These are phyloP conservation scores for Centropristis striata DNA, from an alignment of 2,113 vertebrate genomes.

Conservation along the genomic window DNA sequence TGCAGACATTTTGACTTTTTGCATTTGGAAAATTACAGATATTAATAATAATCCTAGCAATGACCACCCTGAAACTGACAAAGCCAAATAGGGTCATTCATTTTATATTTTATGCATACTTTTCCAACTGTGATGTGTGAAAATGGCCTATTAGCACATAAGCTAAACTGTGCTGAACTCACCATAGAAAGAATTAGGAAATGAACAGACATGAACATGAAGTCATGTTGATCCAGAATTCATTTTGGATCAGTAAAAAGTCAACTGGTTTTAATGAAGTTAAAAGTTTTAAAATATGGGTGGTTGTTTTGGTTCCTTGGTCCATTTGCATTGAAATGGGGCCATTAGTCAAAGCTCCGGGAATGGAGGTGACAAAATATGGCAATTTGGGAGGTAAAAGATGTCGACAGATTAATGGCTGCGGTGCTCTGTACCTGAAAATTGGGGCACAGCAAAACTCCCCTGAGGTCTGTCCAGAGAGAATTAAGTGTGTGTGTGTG, in stretches of 20 bases:
- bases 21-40: too few species aligned
- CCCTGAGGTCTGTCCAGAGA: constrained; percentile 22
- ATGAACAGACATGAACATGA: too few species aligned
- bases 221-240: too few species aligned
- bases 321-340: constrained; percentile 54
- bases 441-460: constrained; percentile 42
- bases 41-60: too few species aligned
- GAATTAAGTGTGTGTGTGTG: neutral
- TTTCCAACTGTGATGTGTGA: too few species aligned
- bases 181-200: neutral
- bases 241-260: too few species aligned
- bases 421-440: constrained; percentile 32
- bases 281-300: constrained; percentile 16
- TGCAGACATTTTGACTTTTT: too few species aligned
- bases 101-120: too few species aligned
- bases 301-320: neutral
- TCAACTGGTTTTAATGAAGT: neutral
- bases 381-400: constrained; percentile 31
- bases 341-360: constrained; percentile 34
- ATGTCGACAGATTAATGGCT: constrained; percentile 44
- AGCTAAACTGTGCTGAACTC: neutral
- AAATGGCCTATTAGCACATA: neutral
- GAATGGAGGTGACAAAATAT: constrained; percentile 37
- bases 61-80: too few species aligned
- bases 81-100: too few species aligned